Evolutionary conservation across 37 sponge, comb jelly and placozoan species (phyloP), one percentile per base, ranked within the genome.

Genomic region (Petrosia ficiformis): DNA sequence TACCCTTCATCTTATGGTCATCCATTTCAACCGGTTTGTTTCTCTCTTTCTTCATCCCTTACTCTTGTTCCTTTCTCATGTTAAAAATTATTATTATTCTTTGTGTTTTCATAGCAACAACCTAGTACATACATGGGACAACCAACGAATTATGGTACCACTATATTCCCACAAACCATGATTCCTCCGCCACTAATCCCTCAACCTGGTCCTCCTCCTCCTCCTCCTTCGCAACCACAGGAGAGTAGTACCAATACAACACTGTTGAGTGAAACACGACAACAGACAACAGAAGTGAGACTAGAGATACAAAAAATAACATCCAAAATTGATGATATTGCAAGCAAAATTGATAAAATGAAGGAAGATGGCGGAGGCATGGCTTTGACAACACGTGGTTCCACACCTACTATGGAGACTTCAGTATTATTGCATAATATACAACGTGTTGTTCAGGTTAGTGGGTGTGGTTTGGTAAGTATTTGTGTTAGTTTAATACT

Each of bases 381-480:
- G 25, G 71, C 90, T 2, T 31, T 83, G 29, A 42, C 80, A 1
- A 29, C 66, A 22, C 58, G 77, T 39, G 71, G 75, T 10, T 22
- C 67, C 78, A 44, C 92, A 42, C 90, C 90, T 39, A 82, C 81
- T 54, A 94, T 96, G 94, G 97, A 96, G 70, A 85, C 97, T 0
- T 82, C 82, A 1, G 91, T 96, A 4, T 57, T 96, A 59, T 81
- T 96, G 44, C 93, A 93, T 60, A 96, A 90, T 84, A 81, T 96
- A 43, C 95, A 96, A 79, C 42, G 91, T 56, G 80, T 93, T 54
- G 87, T 96, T 43, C 95, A 94, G 74, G 87, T 83, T 19, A 48
- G 54, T 48, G 14, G 54, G 8, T 19, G 14, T 14, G 54, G 54
- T 19, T 48, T 48, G 14, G 14, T 48, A 14, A 19, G 14, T 14